phyloP scores from a whole-genome alignment of 1,140 invertebrate genomes.

The Eupristina koningsbergeri region DNA sequence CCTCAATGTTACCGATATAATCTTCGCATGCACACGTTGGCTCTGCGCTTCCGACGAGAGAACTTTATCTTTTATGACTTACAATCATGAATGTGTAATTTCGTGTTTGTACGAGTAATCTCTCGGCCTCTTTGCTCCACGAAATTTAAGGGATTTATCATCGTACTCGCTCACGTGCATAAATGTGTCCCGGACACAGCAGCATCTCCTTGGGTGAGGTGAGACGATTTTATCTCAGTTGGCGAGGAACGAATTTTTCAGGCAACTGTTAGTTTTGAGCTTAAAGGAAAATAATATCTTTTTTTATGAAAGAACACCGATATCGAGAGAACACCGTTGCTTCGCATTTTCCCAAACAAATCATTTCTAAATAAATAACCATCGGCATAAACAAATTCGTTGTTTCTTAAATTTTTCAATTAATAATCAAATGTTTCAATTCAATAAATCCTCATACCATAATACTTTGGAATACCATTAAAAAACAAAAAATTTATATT shows the following conservation, averaged over 20 bases:
- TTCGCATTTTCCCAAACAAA: too few species aligned
- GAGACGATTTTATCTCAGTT: background rate
- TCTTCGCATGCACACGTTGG: background rate
- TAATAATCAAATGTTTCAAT: too few species aligned
- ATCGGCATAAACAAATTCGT: too few species aligned
- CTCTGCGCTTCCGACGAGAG: background rate
- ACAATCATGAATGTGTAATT: slow-evolving; percentile 30
- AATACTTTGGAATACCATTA: too few species aligned
- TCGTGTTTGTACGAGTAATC: slow-evolving; percentile 30
- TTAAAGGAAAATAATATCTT: too few species aligned
- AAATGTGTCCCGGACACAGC: background rate
- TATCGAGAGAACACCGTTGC: too few species aligned
- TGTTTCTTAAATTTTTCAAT: too few species aligned
- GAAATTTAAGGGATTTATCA: slow-evolving; percentile 22
- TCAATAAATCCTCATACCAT: too few species aligned
- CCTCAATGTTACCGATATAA: background rate
- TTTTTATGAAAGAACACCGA: too few species aligned
- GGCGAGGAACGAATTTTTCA: background rate
- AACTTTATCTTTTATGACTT: slow-evolving; percentile 23
- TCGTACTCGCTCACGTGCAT: background rate
- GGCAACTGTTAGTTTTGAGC: too few species aligned
- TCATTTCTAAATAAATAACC: too few species aligned
- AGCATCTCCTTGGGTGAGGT: background rate
- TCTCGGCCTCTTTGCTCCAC: background rate
- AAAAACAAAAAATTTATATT: too few species aligned